These are phyloP conservation scores for Hippocampus zosterae DNA, from an alignment of 2,113 vertebrate species.

Conservation along the genomic window DNA sequence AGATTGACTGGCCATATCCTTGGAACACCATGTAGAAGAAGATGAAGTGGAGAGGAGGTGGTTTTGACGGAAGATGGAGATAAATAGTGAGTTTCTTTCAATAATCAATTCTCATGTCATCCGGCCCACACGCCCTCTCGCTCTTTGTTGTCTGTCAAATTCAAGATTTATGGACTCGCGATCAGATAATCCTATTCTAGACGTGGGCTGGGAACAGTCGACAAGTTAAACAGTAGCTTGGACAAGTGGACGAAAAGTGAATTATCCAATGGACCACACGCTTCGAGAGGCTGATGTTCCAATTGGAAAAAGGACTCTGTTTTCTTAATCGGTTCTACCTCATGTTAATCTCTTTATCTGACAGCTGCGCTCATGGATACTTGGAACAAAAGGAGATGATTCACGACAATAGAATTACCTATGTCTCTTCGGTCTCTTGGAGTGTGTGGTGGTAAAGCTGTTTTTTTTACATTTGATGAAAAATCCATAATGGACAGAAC, in stretches of 20 bases:
- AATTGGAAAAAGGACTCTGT: conserved; percentile 47
- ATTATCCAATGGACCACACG: conserved; percentile 22
- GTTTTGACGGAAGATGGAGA: conserved; percentile 34
- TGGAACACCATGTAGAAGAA: conserved; percentile 29
- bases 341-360: conserved; percentile 43
- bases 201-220: conserved; percentile 32
- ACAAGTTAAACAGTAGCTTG: no score
- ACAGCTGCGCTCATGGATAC: conserved; percentile 41
- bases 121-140: conserved; percentile 33
- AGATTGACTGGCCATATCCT: conserved; percentile 62
- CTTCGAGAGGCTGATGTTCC: conserved; percentile 19
- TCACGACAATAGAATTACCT: conserved; percentile 56
- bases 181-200: conserved; percentile 38
- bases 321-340: conserved; percentile 46
- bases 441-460: conserved; percentile 25
- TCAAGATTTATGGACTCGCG: conserved; percentile 21
- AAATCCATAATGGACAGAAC: conserved; percentile 28
- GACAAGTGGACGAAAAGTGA: conserved; percentile 21
- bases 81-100: conserved; percentile 56
- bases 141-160: conserved; percentile 22
- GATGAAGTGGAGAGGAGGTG: conserved; percentile 19
- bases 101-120: conserved; percentile 56
- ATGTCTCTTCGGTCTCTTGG: conserved; percentile 15
- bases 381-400: conserved; percentile 27
- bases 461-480: conserved; percentile 27